A percentile compares a stretch with the other conserved stretches of the same genome.
Conservation (phyloP, 2,113 vertebrate genomes). For the Turdus rufiventris region DNA sequence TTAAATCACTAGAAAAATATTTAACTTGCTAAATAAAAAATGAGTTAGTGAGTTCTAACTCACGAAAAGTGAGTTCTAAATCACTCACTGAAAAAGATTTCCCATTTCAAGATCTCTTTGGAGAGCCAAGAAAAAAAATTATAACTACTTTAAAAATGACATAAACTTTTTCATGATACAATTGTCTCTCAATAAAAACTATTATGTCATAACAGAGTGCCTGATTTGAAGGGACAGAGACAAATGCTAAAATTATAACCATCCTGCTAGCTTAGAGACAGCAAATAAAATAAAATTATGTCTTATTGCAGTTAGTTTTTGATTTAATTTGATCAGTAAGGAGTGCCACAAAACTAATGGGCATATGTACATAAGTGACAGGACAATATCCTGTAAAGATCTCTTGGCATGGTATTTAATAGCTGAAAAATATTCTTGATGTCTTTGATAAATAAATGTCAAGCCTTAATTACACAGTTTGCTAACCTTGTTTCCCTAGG, state of each 20-base stretch:
- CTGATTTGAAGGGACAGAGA: background rate
- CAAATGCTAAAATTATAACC: background rate
- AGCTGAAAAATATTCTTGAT: slow-evolving; percentile 23
- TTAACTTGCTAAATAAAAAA: slow-evolving; percentile 1
- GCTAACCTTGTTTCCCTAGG: slow-evolving; percentile 50
- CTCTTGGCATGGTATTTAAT: slow-evolving; percentile 31
- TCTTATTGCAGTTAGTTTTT: background rate
- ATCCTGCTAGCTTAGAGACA: background rate
- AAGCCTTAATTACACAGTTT: slow-evolving; percentile 55
- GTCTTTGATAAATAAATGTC: slow-evolving; percentile 54
- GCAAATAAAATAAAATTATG: background rate
- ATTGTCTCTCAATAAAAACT: background rate
- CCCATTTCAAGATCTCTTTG: background rate
- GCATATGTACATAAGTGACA: background rate
- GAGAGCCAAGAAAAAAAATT: background rate
- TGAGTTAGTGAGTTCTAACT: background rate
- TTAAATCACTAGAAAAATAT: background rate
- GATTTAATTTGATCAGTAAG: background rate
- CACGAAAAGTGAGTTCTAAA: background rate
- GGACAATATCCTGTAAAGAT: background rate
- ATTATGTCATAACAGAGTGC: background rate
- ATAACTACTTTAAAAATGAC: background rate
- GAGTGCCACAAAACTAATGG: background rate
- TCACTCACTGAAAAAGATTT: background rate
- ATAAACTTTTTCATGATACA: background rate